A percentile compares a stretch with the other conserved stretches of the same genome.
phyloP scores from a whole-genome alignment of 2,113 vertebrate species.

The Acanthochromis polyacanthus region DNA sequence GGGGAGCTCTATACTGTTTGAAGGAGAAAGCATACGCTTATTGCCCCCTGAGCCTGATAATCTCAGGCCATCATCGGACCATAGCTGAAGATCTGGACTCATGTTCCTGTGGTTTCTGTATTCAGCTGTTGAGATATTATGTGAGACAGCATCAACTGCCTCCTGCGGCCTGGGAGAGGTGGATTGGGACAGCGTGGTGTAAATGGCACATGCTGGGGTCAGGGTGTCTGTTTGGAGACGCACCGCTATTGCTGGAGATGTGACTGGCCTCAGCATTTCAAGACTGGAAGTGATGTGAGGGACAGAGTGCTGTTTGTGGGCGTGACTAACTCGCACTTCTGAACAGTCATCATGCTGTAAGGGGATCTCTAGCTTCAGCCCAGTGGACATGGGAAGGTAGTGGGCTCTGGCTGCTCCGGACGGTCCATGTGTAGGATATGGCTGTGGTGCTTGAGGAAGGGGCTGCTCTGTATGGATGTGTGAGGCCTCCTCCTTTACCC shows the following conservation, averaged over 20 bases:
- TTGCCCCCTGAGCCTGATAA: constrained; percentile 87
- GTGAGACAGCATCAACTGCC: constrained; percentile 80
- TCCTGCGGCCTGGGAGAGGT: constrained; percentile 85
- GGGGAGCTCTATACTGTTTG: constrained; percentile 91
- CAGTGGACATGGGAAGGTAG: constrained; percentile 90
- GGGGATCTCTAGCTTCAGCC: constrained; percentile 90
- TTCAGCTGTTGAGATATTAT: constrained; percentile 81
- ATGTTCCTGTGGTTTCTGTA: constrained; percentile 79
- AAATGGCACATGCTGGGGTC: constrained; percentile 90
- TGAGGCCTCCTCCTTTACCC: constrained; percentile 47
- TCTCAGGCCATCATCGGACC: constrained; percentile 79
- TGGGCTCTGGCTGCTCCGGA: constrained; percentile 89
- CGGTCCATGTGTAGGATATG: constrained; percentile 84
- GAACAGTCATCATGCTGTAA: constrained; percentile 56
- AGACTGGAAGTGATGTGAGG: constrained; percentile 82
- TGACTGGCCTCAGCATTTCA: constrained; percentile 82
- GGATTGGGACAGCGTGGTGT: constrained; percentile 93
- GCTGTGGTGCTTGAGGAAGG: constrained; percentile 62
- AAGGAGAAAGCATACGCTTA: constrained; percentile 94
- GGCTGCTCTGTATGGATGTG: constrained; percentile 35
- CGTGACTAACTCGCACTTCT: constrained; percentile 55
- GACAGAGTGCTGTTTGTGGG: constrained; percentile 64
- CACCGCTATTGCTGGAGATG: constrained; percentile 90
- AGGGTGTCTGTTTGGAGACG: constrained; percentile 92
- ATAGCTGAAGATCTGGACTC: constrained; percentile 73